These are phyloP conservation scores for Geotrupes spiniger DNA, from an alignment of 2,888 invertebrate species.

Conservation along the genomic window DNA sequence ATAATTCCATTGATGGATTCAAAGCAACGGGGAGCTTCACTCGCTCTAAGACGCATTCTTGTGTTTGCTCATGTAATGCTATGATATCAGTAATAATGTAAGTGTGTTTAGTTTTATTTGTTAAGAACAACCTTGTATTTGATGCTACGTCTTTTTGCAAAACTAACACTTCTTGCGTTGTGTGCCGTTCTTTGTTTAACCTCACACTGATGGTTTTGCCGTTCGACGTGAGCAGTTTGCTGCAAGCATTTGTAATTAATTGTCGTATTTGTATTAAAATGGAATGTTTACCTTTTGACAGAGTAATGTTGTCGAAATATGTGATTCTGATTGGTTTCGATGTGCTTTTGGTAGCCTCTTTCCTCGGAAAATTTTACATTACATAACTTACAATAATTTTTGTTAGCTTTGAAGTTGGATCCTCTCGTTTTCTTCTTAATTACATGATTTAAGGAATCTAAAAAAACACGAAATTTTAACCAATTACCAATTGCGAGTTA, in stretches of 20 bases:
- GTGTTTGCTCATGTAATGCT: constrained; percentile 5
- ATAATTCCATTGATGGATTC: background rate
- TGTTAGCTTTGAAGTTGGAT: background rate
- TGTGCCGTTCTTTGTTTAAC: constrained; percentile 9
- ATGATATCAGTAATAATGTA: constrained; percentile 6
- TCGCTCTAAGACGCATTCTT: background rate
- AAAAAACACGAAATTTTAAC: background rate
- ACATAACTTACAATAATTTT: constrained; percentile 10
- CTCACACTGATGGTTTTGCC: constrained; percentile 4
- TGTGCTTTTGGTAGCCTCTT: background rate
- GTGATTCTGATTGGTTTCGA: constrained; percentile 2
- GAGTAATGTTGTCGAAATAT: constrained; percentile 8
- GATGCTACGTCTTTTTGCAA: background rate
- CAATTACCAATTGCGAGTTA: too few species aligned
- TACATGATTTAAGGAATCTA: background rate
- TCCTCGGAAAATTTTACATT: background rate
- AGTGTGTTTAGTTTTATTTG: constrained; percentile 2
- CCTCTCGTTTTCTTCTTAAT: background rate
- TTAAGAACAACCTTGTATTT: background rate
- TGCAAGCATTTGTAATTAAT: background rate
- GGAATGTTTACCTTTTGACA: constrained; percentile 9
- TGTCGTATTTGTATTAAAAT: background rate
- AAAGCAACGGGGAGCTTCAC: constrained; percentile 5
- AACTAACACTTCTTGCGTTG: constrained; percentile 2
- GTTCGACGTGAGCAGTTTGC: background rate